These are phyloP conservation scores for Euplagia quadripunctaria DNA, from an alignment of 2,888 invertebrate species.

Conservation along the genomic window DNA sequence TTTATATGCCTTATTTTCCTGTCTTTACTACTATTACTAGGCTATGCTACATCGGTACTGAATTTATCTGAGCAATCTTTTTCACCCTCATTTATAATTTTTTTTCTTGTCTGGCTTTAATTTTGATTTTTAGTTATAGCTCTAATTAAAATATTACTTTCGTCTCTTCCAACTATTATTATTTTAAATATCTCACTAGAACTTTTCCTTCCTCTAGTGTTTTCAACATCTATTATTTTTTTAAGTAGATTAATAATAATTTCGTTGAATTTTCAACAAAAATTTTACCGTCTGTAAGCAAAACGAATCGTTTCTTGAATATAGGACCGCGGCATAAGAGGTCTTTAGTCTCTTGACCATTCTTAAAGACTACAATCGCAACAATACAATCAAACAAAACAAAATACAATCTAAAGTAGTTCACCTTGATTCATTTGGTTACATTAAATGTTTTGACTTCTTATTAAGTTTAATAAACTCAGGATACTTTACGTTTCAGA, in stretches of 20 bases:
- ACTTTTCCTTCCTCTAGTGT: neutral
- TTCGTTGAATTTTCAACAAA: too few species aligned
- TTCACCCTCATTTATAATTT: neutral
- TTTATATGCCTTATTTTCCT: neutral
- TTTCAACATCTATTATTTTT: neutral
- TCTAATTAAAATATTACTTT: neutral
- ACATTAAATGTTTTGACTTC: neutral
- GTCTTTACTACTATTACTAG: neutral
- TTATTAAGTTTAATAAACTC: neutral
- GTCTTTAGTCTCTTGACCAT: too few species aligned
- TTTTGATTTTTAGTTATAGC: neutral
- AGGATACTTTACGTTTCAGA: constrained; percentile 83
- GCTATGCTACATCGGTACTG: neutral
- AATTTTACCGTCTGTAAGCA: too few species aligned
- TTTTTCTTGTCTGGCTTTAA: neutral
- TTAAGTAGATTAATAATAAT: too few species aligned
- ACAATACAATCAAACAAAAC: too few species aligned
- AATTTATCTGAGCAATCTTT: neutral
- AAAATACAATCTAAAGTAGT: too few species aligned
- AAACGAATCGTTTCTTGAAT: too few species aligned
- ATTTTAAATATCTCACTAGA: neutral
- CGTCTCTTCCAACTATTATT: neutral
- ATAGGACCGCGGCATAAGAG: too few species aligned
- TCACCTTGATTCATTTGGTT: neutral
- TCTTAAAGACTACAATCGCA: too few species aligned